Evolutionary conservation across 2,113 vertebrate genomes (phyloP).

Genomic region (Sialia sialis): DNA sequence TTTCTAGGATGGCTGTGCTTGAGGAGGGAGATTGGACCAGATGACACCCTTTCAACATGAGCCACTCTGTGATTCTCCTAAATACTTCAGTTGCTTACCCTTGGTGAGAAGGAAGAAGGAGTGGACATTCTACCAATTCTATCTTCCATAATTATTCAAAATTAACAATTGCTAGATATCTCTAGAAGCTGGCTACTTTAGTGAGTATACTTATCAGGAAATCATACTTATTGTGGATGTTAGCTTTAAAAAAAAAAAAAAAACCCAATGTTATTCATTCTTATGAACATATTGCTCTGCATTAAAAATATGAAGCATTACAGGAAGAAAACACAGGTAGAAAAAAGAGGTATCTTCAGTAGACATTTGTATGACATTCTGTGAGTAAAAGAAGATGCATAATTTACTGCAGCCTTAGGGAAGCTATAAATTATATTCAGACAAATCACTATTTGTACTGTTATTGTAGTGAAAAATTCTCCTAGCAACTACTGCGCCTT

Average conservation of each 20-base stretch:
- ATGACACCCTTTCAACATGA: fast-evolving
- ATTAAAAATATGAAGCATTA: neutral
- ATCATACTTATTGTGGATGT: neutral
- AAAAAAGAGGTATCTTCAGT: neutral
- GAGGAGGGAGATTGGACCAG: neutral
- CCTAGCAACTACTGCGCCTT: neutral
- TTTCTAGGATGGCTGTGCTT: neutral
- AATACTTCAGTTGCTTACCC: neutral
- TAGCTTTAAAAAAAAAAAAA: neutral
- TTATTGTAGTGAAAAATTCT: conserved; percentile 28
- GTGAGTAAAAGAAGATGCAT: conserved; percentile 26
- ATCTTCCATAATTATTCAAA: neutral
- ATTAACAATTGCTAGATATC: fast-evolving
- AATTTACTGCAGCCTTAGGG: conserved; percentile 22
- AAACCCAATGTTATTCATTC: neutral
- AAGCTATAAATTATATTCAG: conserved; percentile 39
- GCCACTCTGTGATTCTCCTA: neutral
- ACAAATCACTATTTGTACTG: conserved; percentile 40
- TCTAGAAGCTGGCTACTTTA: neutral
- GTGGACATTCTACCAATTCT: neutral
- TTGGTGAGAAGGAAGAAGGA: neutral
- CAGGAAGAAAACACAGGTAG: neutral
- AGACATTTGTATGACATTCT: conserved; percentile 3
- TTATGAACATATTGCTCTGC: neutral
- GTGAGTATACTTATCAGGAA: neutral